Conservation (phyloP, 2,888 invertebrate genomes). For the Escarpia spicata region DNA sequence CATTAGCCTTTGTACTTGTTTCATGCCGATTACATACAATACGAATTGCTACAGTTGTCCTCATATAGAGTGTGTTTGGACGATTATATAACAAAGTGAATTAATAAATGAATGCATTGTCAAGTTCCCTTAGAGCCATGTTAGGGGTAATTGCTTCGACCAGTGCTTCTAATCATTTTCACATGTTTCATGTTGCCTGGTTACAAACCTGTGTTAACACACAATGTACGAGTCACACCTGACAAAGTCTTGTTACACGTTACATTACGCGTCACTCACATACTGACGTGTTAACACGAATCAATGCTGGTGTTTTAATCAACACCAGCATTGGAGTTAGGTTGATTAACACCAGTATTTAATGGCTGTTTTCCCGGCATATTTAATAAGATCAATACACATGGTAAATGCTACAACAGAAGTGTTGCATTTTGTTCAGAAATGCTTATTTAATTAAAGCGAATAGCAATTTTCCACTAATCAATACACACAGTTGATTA, state of each 20-base stretch:
- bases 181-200: constrained; percentile 1
- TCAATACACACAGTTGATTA: neutral
- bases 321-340: neutral
- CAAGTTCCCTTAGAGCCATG: neutral
- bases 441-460: neutral
- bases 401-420: neutral
- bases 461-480: neutral
- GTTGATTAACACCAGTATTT: neutral
- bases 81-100: neutral
- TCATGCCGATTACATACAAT: neutral
- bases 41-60: neutral
- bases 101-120: neutral
- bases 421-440: neutral
- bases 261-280: neutral
- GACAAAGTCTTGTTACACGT: neutral
- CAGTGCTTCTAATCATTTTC: neutral
- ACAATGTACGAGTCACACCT: neutral
- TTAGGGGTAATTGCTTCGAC: neutral
- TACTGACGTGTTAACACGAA: neutral
- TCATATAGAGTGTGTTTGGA: neutral
- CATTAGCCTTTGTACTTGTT: neutral
- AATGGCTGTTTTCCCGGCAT: neutral
- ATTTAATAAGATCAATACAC: neutral
- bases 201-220: neutral
- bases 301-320: neutral